phyloP scores from a whole-genome alignment of 2,888 invertebrate species.

The Drosophila flavopinicola region DNA sequence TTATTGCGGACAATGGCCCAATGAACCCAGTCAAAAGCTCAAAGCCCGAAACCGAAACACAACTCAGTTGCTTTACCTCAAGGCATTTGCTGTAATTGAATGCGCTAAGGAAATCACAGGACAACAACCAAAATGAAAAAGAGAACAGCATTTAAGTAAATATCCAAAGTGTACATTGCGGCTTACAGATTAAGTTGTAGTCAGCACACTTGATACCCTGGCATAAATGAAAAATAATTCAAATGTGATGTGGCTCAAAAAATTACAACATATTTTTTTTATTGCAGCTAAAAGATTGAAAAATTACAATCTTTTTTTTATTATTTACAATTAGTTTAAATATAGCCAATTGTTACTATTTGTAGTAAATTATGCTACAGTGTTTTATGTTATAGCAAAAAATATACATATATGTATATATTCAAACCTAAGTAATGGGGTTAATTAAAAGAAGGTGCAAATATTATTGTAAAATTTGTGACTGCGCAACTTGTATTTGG shows the following conservation, averaged over 20 bases:
- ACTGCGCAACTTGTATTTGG: no score
- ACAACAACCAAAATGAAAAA: not conserved
- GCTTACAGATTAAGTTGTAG: not conserved
- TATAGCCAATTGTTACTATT: no score
- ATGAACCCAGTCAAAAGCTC: slow-evolving; percentile 1
- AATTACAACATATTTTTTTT: no score
- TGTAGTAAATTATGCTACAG: no score
- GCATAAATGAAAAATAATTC: not conserved
- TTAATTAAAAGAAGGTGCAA: no score
- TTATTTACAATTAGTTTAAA: no score
- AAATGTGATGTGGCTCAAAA: not conserved
- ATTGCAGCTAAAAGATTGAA: no score
- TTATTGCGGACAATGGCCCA: slow-evolving; percentile 54
- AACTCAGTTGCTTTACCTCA: not conserved
- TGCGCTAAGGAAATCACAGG: slow-evolving; percentile 16
- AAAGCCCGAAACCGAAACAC: not conserved
- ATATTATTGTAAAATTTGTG: no score
- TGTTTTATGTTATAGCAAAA: no score
- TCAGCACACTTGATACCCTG: not conserved
- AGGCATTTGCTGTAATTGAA: slow-evolving; percentile 40
- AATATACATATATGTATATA: no score
- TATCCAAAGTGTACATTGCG: slow-evolving; percentile 3
- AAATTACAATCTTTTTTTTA: no score
- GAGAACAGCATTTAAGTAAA: slow-evolving; percentile 3
- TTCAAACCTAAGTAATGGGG: no score